Evolutionary conservation across 2,113 vertebrate genomes (phyloP).

Genomic region (Centropus unirufus): DNA sequence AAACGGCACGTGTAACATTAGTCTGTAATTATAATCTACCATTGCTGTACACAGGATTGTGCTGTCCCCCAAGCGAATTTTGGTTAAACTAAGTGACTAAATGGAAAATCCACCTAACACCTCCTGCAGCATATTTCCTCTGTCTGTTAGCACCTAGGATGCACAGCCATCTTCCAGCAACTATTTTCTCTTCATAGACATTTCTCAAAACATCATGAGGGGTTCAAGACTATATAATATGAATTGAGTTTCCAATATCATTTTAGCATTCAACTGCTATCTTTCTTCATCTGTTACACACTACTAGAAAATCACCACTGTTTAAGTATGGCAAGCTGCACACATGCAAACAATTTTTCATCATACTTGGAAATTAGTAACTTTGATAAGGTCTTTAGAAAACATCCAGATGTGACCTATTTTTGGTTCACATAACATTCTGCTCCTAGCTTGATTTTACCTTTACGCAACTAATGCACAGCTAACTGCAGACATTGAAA

Average conservation of each 20-base stretch:
- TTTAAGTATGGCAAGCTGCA: neutral
- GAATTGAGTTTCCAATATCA: neutral
- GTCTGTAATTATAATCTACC: neutral
- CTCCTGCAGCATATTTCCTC: accelerated
- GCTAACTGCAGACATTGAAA: neutral
- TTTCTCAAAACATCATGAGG: neutral
- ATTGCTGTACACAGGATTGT: neutral
- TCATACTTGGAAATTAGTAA: neutral
- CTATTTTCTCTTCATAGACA: neutral
- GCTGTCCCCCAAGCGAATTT: neutral
- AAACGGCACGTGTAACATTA: accelerated
- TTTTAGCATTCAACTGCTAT: neutral
- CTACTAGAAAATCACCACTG: neutral
- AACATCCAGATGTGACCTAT: neutral
- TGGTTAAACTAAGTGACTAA: neutral
- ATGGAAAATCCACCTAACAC: neutral
- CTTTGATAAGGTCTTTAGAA: neutral
- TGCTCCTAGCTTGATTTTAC: neutral
- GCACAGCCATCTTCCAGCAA: neutral
- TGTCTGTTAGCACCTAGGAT: neutral
- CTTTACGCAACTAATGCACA: neutral
- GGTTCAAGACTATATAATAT: accelerated
- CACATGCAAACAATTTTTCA: neutral
- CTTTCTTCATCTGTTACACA: neutral
- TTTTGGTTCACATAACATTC: neutral